These are phyloP conservation scores for Octomys mimax DNA, from an alignment of 2,797 vertebrate species.

Conservation along the genomic window DNA sequence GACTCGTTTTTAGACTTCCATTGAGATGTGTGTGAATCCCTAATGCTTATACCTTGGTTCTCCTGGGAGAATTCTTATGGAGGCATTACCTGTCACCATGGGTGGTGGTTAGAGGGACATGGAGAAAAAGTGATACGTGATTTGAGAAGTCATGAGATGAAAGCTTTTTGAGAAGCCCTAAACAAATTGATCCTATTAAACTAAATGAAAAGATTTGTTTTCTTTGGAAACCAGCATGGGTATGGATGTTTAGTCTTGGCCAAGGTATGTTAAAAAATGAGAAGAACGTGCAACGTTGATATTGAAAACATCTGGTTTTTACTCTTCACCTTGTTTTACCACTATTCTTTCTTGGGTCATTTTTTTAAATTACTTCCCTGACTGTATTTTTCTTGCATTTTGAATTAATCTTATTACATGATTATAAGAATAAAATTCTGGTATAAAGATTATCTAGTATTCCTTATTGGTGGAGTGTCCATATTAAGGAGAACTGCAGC, in stretches of 20 bases:
- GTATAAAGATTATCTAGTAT: conserved; percentile 71
- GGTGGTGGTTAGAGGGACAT: neutral
- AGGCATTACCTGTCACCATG: neutral
- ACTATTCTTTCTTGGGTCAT: neutral
- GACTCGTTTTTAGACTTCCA: neutral
- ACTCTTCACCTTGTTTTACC: conserved; percentile 28
- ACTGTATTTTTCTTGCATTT: conserved; percentile 54
- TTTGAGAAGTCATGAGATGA: neutral
- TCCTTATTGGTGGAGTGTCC: conserved; percentile 68
- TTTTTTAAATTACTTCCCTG: neutral
- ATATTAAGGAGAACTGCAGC: conserved; percentile 57
- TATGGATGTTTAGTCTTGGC: conserved; percentile 57
- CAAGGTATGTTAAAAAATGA: neutral
- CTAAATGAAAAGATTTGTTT: neutral
- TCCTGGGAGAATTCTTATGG: conserved; percentile 55
- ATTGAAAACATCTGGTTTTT: conserved; percentile 14
- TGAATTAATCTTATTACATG: conserved; percentile 56
- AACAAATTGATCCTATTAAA: conserved; percentile 20
- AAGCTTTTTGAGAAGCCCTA: conserved; percentile 1
- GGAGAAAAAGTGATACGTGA: neutral
- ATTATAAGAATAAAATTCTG: conserved; percentile 71
- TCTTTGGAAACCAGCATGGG: neutral
- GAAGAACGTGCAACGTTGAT: conserved; percentile 41
- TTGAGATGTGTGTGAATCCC: neutral
- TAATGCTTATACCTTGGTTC: neutral